Conservation (phyloP, 2,113 vertebrate genomes). For the human region DNA sequence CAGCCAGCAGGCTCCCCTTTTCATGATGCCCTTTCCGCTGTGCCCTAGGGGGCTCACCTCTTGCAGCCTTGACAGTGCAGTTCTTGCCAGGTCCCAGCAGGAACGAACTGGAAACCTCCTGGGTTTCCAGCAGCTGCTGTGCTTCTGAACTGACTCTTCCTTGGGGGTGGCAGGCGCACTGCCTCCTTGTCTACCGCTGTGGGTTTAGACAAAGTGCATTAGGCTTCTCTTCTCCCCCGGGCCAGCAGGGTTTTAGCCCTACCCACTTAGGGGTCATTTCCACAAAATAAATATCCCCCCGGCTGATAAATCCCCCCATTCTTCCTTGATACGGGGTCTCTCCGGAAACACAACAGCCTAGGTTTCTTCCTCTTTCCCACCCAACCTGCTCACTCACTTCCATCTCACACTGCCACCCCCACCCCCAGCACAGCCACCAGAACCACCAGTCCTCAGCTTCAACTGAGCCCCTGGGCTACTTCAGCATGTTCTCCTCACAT, state of each 20-base stretch:
- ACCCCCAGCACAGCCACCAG: too few species aligned
- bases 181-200: neutral
- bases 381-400: neutral
- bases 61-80: fast-evolving
- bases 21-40: fast-evolving
- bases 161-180: neutral
- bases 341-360: neutral
- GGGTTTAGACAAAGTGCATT: fast-evolving
- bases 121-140: neutral
- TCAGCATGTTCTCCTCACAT: neutral
- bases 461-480: fast-evolving
- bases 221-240: neutral
- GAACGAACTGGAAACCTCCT: neutral
- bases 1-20: neutral
- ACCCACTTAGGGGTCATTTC: neutral
- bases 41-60: fast-evolving
- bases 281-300: neutral
- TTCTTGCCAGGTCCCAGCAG: neutral
- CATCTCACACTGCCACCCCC: fast-evolving
- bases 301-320: neutral
- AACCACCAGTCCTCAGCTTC: neutral
- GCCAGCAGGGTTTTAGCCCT: neutral
- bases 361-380: neutral
- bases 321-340: neutral
- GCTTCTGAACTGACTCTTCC: neutral